Conservation (phyloP, 2,888 invertebrate genomes). For the Sympetrum striolatum region DNA sequence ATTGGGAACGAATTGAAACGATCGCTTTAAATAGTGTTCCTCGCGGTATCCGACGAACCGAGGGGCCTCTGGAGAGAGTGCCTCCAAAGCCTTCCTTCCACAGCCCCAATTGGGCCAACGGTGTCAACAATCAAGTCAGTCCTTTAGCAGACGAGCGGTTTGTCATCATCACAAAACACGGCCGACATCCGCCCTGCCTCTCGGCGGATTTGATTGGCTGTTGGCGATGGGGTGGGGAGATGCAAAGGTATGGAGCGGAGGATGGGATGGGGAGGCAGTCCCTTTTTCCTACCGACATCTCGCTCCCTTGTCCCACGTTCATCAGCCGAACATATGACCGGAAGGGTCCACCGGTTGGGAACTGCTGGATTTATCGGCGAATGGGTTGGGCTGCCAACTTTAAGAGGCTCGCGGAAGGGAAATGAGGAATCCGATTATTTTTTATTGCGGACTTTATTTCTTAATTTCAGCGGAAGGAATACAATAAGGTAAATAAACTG, state of each 20-base stretch:
- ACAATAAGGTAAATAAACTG: background rate
- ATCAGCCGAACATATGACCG: slow-evolving; percentile 26
- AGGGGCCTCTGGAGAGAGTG: background rate
- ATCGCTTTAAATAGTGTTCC: slow-evolving; percentile 14
- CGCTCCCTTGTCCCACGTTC: slow-evolving; percentile 4
- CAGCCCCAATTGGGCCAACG: slow-evolving; percentile 28
- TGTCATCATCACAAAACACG: slow-evolving; percentile 35
- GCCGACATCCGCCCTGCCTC: slow-evolving; percentile 5
- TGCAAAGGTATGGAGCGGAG: background rate
- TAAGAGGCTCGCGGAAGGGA: background rate
- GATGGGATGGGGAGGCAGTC: background rate
- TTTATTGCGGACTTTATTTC: too few relatives aligned
- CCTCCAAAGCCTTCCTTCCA: background rate
- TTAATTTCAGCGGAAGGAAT: too few relatives aligned
- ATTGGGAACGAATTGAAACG: slow-evolving; percentile 4
- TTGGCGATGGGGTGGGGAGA: background rate
- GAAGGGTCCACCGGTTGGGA: background rate
- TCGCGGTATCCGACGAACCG: background rate
- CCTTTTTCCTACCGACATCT: background rate
- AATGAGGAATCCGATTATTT: background rate
- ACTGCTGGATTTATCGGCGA: background rate
- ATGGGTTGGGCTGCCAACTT: background rate
- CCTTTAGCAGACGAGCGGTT: slow-evolving; percentile 36
- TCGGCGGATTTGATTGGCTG: slow-evolving; percentile 18
- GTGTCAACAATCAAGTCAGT: slow-evolving; percentile 39